phyloP scores from a whole-genome alignment of 2,113 vertebrate species.

The Phalacrocorax brasilianus region DNA sequence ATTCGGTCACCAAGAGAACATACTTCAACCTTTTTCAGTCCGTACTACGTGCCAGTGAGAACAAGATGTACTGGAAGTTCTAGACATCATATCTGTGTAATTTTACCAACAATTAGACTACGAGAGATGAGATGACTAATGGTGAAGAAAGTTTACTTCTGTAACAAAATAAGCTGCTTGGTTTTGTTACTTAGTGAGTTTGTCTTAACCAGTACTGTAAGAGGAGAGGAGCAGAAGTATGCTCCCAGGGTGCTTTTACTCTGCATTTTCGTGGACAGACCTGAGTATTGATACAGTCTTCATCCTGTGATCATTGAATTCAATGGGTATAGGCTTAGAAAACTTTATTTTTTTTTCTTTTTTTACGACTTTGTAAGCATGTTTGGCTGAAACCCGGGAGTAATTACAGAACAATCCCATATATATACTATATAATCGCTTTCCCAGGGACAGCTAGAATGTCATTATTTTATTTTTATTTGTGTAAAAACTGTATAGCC shows the following conservation, averaged over 20 bases:
- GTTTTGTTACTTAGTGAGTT: not conserved
- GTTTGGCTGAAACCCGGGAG: slow-evolving; percentile 8
- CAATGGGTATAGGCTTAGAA: not conserved
- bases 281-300: not conserved
- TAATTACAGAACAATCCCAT: not conserved
- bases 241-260: not conserved
- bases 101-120: not conserved
- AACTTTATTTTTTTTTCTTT: not conserved
- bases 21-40: not conserved
- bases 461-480: slow-evolving; percentile 20
- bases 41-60: not conserved
- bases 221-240: not conserved
- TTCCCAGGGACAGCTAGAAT: slow-evolving; percentile 20
- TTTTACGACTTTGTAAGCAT: slow-evolving; percentile 47
- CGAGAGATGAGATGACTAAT: not conserved
- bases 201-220: not conserved
- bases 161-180: not conserved
- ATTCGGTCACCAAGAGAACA: not conserved
- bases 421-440: not conserved
- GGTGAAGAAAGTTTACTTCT: not conserved
- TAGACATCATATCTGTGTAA: not conserved
- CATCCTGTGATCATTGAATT: not conserved
- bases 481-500: slow-evolving; percentile 35
- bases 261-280: not conserved
- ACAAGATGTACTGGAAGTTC: not conserved